phyloP scores from a whole-genome alignment of 2,888 invertebrate species.

The Dynastes maya region DNA sequence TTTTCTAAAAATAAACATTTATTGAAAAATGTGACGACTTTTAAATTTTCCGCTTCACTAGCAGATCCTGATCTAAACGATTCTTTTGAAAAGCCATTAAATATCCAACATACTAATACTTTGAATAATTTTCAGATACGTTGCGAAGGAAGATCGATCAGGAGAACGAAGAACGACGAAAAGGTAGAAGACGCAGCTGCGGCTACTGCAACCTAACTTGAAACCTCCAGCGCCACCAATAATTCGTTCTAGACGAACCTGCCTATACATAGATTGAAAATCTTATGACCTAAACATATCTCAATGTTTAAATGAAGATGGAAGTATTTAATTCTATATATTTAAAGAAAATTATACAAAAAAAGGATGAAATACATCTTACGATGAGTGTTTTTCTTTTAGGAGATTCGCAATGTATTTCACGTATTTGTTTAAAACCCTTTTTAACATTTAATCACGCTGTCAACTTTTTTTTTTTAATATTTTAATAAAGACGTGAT shows the following conservation, averaged over 20 bases:
- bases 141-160: slow-evolving; percentile 66
- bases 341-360: slow-evolving; percentile 1
- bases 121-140: slow-evolving; percentile 61
- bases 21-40: no score
- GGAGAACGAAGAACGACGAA: slow-evolving; percentile 66
- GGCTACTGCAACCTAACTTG: slow-evolving; percentile 64
- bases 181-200: slow-evolving; percentile 63
- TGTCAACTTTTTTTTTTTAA: no score
- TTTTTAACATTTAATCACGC: no score
- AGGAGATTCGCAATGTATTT: no score
- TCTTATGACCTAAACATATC: slow-evolving; percentile 58
- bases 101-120: no score
- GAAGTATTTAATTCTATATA: slow-evolving; percentile 34
- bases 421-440: background rate
- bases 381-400: no score
- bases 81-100: no score
- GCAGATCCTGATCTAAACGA: no score
- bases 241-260: background rate
- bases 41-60: no score
- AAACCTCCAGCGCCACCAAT: slow-evolving; percentile 31
- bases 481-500: no score
- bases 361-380: no score
- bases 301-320: slow-evolving; percentile 49
- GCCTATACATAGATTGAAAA: slow-evolving; percentile 28
- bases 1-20: no score